Evolutionary conservation across 2,113 vertebrate genomes (phyloP).

Genomic region (Orthochromis malagaraziensis): DNA sequence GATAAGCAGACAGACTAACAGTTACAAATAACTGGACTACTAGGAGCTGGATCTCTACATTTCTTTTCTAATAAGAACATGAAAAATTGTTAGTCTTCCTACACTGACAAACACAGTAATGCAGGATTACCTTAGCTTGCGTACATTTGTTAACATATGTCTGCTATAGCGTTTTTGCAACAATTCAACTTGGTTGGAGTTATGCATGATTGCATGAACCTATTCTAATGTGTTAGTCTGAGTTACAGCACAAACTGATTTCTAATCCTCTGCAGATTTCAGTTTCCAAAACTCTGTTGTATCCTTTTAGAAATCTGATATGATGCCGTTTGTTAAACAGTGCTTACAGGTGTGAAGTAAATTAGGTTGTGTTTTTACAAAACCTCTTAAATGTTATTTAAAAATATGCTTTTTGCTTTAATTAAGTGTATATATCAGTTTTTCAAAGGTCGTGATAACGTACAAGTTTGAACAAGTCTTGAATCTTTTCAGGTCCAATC

Average conservation of each 20-base stretch:
- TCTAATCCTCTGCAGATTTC: not conserved
- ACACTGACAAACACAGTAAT: rapidly evolving
- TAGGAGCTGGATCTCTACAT: not conserved
- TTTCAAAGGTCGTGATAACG: rapidly evolving
- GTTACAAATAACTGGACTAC: not conserved
- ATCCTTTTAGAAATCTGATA: not conserved
- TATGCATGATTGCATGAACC: not conserved
- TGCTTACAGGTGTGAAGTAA: not conserved
- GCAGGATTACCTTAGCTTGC: rapidly evolving
- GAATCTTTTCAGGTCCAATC: not conserved
- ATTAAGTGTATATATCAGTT: not conserved
- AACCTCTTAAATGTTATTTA: rapidly evolving
- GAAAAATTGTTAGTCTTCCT: not conserved
- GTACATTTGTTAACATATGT: not conserved
- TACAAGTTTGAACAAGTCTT: not conserved
- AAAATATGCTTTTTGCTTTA: not conserved
- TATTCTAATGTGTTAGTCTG: not conserved
- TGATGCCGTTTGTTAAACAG: not conserved
- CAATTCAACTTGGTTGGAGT: not conserved
- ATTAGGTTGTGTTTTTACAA: not conserved
- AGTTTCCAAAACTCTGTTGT: not conserved
- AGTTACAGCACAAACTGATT: not conserved
- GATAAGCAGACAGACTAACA: not conserved
- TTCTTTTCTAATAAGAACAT: not conserved
- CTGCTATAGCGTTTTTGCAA: not conserved